Conservation (phyloP, 2,888 invertebrate species). For the Rhyacophila evoluta region DNA sequence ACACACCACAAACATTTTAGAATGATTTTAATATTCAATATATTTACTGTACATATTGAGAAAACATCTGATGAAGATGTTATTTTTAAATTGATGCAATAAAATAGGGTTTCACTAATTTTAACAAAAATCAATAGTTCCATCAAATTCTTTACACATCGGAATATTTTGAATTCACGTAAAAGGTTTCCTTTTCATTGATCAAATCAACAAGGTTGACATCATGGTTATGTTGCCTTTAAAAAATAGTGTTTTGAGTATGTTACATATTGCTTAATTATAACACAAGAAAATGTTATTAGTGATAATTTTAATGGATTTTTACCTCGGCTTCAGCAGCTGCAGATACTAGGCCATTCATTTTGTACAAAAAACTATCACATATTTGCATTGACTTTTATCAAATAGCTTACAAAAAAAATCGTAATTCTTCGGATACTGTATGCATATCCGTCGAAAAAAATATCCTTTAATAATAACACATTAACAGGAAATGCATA, state of each 20-base stretch:
- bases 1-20: too few relatives aligned
- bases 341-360: slow-evolving; percentile 54
- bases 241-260: slow-evolving; percentile 5
- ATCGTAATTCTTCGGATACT: neutral
- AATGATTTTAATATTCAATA: too few relatives aligned
- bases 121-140: too few relatives aligned
- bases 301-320: neutral
- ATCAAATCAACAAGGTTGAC: neutral
- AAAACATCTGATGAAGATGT: too few relatives aligned
- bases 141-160: neutral
- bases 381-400: slow-evolving; percentile 45
- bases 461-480: neutral
- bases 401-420: slow-evolving; percentile 32
- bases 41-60: too few relatives aligned
- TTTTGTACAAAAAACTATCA: slow-evolving; percentile 49
- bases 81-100: too few relatives aligned
- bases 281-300: neutral
- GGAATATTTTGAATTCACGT: neutral
- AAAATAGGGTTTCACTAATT: too few relatives aligned
- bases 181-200: neutral
- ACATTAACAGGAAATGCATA: neutral
- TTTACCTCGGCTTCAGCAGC: slow-evolving; percentile 54
- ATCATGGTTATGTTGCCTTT: neutral
- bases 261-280: too few relatives aligned
- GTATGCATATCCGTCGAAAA: neutral